Base-by-base conservation (phyloP, 2,888 invertebrate genomes). In the Noctua pronuba region DNA sequence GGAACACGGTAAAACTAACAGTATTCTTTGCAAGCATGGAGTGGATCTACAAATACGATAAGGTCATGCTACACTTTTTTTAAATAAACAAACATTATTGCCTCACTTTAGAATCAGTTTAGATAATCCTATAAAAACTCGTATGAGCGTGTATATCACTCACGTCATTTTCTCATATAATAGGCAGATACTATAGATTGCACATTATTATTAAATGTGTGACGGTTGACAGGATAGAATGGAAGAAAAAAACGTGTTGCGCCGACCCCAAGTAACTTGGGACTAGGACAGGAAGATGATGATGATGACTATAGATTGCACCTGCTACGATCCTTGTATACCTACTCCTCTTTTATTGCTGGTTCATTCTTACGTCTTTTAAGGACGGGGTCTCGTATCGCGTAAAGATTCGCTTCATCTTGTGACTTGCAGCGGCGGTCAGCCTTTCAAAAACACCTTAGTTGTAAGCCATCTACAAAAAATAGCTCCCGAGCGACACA, bases 371-470 rank as follows among this genome's bases (percentile, higher is more conserved):
- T n/a, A 13, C 1, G 28, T 58, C 16, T 55, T 13, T 0, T 55
- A 13, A 28, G 1, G 21, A 10, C 21, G 21, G 21, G 16, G 8
- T 7, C 21, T 49, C 2, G 4, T 35, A 21, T 24, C 5, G 16
- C 38, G 4, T 49, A 2, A 41, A 46, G 10, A 66, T 16, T 62
- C 84, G 80, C 87, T 74, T 49, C 10, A 68, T 75, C 74, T 77
- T 44, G 7, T 83, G 10, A 13, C 84, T 88, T 87, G 60, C 16
- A n/a, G 58, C 81, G 55, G 35, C 81, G 73, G 71, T 76, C 76
- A 88, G 86, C 90, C 89, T 89, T 92, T 94, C 91, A 93, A 93
- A 94, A 92, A 92, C 91, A 88, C 90, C 92, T 93, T 91, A 92
- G 91, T 88, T 88, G 70, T 79, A 84, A 79, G 52, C 74, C 85